A percentile compares a stretch with the other conserved stretches of the same genome.
Evolutionary conservation across 2,797 vertebrate genomes (phyloP).

Genomic region (Meriones psammophilus): DNA sequence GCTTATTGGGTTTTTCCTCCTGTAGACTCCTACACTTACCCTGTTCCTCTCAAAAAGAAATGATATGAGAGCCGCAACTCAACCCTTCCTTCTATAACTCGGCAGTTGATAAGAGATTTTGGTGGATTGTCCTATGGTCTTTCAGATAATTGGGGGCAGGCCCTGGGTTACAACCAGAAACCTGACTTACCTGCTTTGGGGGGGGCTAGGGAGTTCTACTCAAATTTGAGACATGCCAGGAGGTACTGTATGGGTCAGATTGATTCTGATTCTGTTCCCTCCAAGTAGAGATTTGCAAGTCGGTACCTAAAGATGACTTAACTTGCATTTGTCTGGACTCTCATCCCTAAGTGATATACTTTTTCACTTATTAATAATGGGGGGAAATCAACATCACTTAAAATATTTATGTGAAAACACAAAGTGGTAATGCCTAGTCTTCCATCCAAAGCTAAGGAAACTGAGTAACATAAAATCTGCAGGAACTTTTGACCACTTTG

Average conservation of each 20-base stretch:
- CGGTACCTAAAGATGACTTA: not conserved
- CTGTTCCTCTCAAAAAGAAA: not conserved
- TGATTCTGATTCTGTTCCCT: conserved; percentile 28
- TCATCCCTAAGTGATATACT: not conserved
- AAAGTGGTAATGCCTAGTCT: not conserved
- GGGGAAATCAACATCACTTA: not conserved
- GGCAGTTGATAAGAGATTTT: not conserved
- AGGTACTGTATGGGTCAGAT: not conserved
- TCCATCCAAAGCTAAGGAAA: not conserved
- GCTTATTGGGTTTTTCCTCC: not conserved
- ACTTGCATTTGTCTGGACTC: not conserved
- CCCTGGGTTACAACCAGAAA: not conserved
- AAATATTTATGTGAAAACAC: not conserved
- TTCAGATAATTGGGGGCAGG: not conserved
- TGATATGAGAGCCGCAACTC: not conserved
- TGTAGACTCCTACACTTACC: not conserved
- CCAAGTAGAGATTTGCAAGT: conserved; percentile 21
- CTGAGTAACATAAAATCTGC: not conserved
- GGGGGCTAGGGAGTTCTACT: not conserved
- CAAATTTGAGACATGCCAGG: too few species aligned
- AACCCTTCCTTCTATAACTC: not conserved
- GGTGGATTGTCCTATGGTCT: not conserved
- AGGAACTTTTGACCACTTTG: not conserved
- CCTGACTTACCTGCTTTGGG: not conserved
- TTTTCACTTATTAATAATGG: not conserved